Evolutionary conservation across 2,888 invertebrate species (phyloP).

Genomic region (Eupithecia subfuscata): DNA sequence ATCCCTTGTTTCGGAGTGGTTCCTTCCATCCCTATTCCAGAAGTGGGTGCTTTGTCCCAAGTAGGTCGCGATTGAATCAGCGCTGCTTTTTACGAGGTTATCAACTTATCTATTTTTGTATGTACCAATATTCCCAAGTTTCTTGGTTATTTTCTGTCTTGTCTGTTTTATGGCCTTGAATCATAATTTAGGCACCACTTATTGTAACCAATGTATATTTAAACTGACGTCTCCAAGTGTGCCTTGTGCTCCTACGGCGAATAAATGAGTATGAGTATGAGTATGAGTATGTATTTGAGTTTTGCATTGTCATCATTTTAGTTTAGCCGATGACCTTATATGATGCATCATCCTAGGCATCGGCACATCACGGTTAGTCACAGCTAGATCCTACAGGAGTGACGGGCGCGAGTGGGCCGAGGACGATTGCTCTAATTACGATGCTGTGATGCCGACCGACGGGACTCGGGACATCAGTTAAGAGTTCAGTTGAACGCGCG

Average conservation of each 20-base stretch:
- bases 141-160: too few relatives aligned
- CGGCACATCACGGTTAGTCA: slow-evolving; percentile 9
- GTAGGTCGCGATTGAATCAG: slow-evolving; percentile 19
- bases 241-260: too few relatives aligned
- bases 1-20: not conserved
- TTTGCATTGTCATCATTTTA: not conserved
- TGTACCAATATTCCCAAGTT: too few relatives aligned
- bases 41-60: not conserved
- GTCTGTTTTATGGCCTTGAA: too few relatives aligned
- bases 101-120: too few relatives aligned
- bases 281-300: not conserved
- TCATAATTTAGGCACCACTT: too few relatives aligned
- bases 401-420: slow-evolving; percentile 37
- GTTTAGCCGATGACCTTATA: not conserved
- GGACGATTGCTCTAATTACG: slow-evolving; percentile 51
- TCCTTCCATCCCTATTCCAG: slow-evolving; percentile 12
- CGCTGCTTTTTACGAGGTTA: slow-evolving; percentile 22
- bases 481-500: slow-evolving; percentile 45
- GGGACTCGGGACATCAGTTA: not conserved
- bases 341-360: not conserved
- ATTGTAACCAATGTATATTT: too few relatives aligned
- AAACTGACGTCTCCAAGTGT: too few relatives aligned
- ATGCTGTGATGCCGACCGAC: slow-evolving; percentile 38
- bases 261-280: too few relatives aligned
- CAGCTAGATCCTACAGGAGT: slow-evolving; percentile 27